Conservation (phyloP, 1,140 invertebrate species). For the Doryteuthis pealeii region DNA sequence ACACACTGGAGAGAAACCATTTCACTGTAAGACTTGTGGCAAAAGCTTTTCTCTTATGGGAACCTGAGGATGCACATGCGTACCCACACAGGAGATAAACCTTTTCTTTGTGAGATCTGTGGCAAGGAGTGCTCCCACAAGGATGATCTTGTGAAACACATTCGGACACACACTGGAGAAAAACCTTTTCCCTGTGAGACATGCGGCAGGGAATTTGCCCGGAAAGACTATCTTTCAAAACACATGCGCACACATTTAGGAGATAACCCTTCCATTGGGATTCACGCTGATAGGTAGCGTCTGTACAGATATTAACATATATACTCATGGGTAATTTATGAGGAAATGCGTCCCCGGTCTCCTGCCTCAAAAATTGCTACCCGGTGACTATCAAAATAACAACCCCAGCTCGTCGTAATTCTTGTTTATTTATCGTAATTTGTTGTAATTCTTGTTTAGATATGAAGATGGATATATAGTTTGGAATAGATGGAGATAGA, state of each 20-base stretch:
- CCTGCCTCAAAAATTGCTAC: no score
- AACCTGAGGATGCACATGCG: conserved; percentile 74
- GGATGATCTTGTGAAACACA: conserved; percentile 14
- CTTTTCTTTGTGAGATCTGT: conserved; percentile 18
- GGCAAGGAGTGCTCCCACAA: conserved; percentile 14
- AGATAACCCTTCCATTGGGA: conserved; percentile 19
- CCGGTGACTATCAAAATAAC: no score
- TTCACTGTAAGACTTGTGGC: conserved; percentile 79
- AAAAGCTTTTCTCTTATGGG: conserved; percentile 85
- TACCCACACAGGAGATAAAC: conserved; percentile 13
- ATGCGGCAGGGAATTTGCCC: conserved; percentile 18
- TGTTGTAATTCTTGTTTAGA: no score
- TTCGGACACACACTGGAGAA: conserved; percentile 24
- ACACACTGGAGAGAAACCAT: conserved; percentile 20
- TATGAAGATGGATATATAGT: no score
- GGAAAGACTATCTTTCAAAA: conserved; percentile 62
- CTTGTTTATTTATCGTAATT: no score
- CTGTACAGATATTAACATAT: no score
- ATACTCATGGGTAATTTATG: no score
- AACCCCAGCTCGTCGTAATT: no score
- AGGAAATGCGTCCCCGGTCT: no score
- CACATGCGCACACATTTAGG: conserved; percentile 81
- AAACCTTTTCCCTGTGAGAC: conserved; percentile 17
- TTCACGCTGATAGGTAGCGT: no score
- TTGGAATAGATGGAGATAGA: no score